These are phyloP conservation scores for Lucinisca nassula DNA, from an alignment of 2,888 invertebrate genomes.

Conservation along the genomic window DNA sequence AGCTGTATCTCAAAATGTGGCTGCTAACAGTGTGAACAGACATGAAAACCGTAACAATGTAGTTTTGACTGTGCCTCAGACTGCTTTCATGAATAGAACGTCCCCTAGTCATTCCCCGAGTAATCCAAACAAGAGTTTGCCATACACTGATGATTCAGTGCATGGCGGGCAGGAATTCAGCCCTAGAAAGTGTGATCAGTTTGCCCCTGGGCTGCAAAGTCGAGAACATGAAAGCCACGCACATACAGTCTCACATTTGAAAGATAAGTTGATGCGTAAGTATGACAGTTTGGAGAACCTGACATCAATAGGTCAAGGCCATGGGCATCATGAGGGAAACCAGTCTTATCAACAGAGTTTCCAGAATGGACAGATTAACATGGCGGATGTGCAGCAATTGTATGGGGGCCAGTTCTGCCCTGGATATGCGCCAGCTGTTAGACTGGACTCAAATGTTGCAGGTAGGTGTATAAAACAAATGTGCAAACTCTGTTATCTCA, in stretches of 20 bases:
- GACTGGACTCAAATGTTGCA: background rate
- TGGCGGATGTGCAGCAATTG: background rate
- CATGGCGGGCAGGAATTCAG: constrained; percentile 4
- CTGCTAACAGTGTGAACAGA: background rate
- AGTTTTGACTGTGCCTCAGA: constrained; percentile 60
- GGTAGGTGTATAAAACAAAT: background rate
- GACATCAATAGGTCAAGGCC: background rate
- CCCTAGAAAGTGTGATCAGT: constrained; percentile 8
- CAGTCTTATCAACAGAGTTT: constrained; percentile 60
- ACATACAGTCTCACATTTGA: constrained; percentile 70
- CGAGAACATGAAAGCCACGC: constrained; percentile 9
- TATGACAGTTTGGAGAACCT: constrained; percentile 79
- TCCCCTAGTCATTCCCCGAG: constrained; percentile 28
- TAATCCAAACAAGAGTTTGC: background rate
- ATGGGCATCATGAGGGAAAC: background rate
- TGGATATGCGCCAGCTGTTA: background rate
- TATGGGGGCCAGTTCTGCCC: background rate
- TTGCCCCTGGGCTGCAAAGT: background rate
- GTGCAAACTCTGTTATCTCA: background rate
- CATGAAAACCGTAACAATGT: constrained; percentile 27
- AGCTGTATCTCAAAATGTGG: background rate
- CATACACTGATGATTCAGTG: background rate
- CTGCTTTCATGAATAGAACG: constrained; percentile 32
- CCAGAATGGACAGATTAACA: constrained; percentile 1
- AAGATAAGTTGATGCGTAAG: constrained; percentile 81